Percentiles rank a stretch among this genome's conserved stretches.
Conservation (phyloP, 2,888 invertebrate species). For the Seira ritae region DNA sequence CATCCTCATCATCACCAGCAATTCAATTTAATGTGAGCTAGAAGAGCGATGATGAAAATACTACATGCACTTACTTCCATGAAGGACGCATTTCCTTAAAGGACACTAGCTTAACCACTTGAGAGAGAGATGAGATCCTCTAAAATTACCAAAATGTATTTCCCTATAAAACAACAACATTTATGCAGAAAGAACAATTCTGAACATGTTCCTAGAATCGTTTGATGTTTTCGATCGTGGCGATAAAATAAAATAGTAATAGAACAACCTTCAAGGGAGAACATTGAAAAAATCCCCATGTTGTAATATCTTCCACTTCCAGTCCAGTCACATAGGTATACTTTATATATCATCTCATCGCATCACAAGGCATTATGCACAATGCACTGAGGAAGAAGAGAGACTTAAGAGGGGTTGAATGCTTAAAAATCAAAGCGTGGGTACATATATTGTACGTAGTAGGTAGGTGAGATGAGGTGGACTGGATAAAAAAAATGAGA, state of each 20-base stretch:
- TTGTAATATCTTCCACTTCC: too few relatives aligned
- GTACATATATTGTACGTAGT: neutral
- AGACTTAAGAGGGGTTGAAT: neutral
- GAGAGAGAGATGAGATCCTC: neutral
- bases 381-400: too few relatives aligned
- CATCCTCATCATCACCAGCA: neutral
- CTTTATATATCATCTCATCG: too few relatives aligned
- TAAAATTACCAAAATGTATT: neutral
- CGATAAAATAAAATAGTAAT: neutral
- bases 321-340: too few relatives aligned
- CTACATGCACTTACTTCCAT: conserved; percentile 35
- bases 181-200: conserved; percentile 6
- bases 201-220: neutral
- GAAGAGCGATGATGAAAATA: conserved; percentile 7
- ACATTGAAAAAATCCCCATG: too few relatives aligned
- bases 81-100: conserved; percentile 42
- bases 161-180: neutral
- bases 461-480: neutral
- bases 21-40: conserved; percentile 13
- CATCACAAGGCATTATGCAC: too few relatives aligned
- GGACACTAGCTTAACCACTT: conserved; percentile 16
- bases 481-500: conserved; percentile 12
- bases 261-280: neutral
- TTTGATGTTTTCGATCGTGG: conserved; percentile 2
- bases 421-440: conserved; percentile 13